Percentiles rank a stretch among this genome's conserved stretches.
Conservation (phyloP, 2,888 invertebrate genomes). For the Scaptomyza flava region DNA sequence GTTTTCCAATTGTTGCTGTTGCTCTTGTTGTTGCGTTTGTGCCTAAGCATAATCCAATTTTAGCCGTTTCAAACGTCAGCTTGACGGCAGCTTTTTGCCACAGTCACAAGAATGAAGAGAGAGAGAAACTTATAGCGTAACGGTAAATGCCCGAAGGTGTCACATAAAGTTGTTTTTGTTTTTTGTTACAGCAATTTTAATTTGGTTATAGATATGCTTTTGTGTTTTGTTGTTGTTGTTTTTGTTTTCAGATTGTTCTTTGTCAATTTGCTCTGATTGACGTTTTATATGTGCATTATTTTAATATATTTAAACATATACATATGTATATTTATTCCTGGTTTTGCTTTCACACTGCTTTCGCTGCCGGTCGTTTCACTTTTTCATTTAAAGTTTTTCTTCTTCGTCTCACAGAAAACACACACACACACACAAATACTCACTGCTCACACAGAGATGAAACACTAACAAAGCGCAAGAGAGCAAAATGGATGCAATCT, state of each 20-base stretch:
- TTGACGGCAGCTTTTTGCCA: slow-evolving; percentile 41
- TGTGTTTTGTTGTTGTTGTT: neutral
- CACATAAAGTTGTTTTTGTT: slow-evolving; percentile 23
- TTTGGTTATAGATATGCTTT: slow-evolving; percentile 16
- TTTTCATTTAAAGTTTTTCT: slow-evolving; percentile 60
- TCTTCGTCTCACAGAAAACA: slow-evolving; percentile 26
- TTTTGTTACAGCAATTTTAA: neutral
- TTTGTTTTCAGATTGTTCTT: slow-evolving; percentile 12
- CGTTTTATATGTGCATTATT: slow-evolving; percentile 15
- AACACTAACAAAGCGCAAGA: slow-evolving; percentile 51
- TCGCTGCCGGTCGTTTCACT: slow-evolving; percentile 78
- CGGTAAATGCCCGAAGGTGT: slow-evolving; percentile 7
- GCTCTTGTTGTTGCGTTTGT: slow-evolving; percentile 61
- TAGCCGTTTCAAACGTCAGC: slow-evolving; percentile 57
- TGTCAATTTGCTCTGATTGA: slow-evolving; percentile 25
- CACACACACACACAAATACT: slow-evolving; percentile 25
- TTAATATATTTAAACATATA: neutral
- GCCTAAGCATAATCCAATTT: slow-evolving; percentile 82
- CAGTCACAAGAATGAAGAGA: neutral
- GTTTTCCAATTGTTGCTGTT: slow-evolving; percentile 33
- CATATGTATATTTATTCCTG: slow-evolving; percentile 44
- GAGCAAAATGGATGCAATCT: slow-evolving; percentile 66
- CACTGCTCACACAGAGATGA: slow-evolving; percentile 22
- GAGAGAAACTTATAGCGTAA: neutral
- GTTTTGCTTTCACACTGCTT: slow-evolving; percentile 69